Evolutionary conservation across 2,113 vertebrate genomes (phyloP).

Genomic region (Hippocampus barbouri): DNA sequence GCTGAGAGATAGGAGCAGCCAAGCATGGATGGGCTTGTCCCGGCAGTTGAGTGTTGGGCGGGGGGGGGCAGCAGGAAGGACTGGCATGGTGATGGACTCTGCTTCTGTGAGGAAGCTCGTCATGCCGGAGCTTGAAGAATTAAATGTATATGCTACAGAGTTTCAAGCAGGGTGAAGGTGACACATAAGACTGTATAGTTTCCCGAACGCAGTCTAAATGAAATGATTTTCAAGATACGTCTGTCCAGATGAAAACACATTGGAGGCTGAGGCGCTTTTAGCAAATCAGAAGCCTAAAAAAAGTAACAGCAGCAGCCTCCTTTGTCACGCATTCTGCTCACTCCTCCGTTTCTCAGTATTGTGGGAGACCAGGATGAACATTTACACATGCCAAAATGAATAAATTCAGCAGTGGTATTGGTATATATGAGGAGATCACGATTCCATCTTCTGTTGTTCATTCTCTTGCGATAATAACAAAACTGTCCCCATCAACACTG

Average conservation of each 20-base stretch:
- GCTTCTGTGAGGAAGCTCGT: not conserved
- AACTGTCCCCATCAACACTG: not conserved
- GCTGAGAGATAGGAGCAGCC: constrained; percentile 34
- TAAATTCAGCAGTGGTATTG: not conserved
- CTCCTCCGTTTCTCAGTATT: not conserved
- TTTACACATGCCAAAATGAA: not conserved
- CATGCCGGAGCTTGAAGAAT: not conserved
- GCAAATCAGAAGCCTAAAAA: not conserved
- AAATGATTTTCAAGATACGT: not conserved
- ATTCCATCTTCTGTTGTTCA: not conserved
- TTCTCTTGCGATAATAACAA: not conserved
- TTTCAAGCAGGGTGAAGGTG: not conserved
- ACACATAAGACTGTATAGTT: not conserved
- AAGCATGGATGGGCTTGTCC: constrained; percentile 37
- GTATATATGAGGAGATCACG: not conserved
- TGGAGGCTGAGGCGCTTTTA: not conserved
- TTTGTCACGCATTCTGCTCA: constrained; percentile 5
- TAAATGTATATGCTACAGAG: not conserved
- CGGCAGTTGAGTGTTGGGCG: constrained; percentile 17
- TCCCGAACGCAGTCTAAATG: not conserved
- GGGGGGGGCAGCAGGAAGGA: not conserved
- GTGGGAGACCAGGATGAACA: not conserved
- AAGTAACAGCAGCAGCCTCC: constrained; percentile 2
- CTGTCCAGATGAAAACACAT: not conserved
- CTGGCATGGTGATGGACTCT: not conserved